Base-by-base conservation (phyloP, 1,140 invertebrate genomes). In the Meteorus sp. region DNA sequence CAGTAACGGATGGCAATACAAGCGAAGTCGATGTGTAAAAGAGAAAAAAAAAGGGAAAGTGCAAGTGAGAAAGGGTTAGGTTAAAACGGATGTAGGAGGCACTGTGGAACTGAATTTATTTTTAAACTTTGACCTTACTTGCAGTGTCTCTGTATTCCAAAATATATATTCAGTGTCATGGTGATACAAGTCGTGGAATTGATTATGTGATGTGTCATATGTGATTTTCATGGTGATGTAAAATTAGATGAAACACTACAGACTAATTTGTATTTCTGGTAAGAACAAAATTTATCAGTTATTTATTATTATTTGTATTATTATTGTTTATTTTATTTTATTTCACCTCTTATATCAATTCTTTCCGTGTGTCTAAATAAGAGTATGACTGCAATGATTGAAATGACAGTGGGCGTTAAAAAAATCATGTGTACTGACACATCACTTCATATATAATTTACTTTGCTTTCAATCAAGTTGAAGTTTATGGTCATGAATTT, bases 141-240 rank as follows among this genome's bases (percentile, higher is more conserved):
- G n/a, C n/a, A 54, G 51, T 54, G 51, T 53, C 41, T 33, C 35
- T 27, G 35, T n/a, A n/a, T n/a, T n/a, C n/a, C n/a, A n/a, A n/a
- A n/a, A n/a, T 37, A 29, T 41, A 54, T 22, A 51, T 33, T 39
- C 17, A n/a, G 9, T 52, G 50, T 31, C 20, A 52, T 45, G 6
- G 22, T 8, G 11, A 31, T 31, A 45, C 44, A 19, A 3, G 15
- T 45, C n/a, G 20, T 45, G 22, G 8, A 19, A 43, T 2, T 43
- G 39, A 43, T 1, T 43, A 5, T 19, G 2, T 43, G 17, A 15
- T 43, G 15, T 19, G 8, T 17, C 7, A 43, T 19, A 43, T 11
- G n/a, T n/a, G n/a, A n/a, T n/a, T n/a, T n/a, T n/a, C n/a, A n/a
- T n/a, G n/a, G n/a, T n/a, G n/a, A n/a, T n/a, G n/a, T n/a, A n/a